Evolutionary conservation across 2,113 vertebrate genomes (phyloP), one percentile per base, ranked within the genome.

Genomic region (Lycocorax pyrrhopterus): DNA sequence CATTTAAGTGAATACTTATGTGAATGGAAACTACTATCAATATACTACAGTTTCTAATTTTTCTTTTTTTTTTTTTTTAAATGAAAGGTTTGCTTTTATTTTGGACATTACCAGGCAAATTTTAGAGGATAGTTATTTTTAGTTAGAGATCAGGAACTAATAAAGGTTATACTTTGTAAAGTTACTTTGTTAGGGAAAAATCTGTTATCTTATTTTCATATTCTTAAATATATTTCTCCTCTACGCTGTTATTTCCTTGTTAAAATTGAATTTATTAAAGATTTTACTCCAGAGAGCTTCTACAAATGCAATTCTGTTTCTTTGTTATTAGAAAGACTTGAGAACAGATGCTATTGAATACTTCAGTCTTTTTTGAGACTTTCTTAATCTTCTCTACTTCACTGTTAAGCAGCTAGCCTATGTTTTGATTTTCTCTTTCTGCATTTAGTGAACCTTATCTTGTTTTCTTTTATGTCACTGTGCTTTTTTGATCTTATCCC

Each of bases 401-500:
- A 82, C 17, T 44, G 13, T 84, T 93, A 77, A 84, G 52, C 15
- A 91, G n/a, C 30, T 67, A 79, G 49, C 7, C 29, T 63, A 9
- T 55, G 41, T 87, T 93, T 78, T 89, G 69, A 72, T 89, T 94
- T 94, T 87, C 32, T 74, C 26, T 59, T 84, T 94, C 72, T 85
- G 29, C 22, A 60, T 89, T 94, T 91, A 83, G 12, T 53, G 53
- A 96, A 78, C 62, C 32, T 68, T 84, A 60, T 91, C 84, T 75
- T 93, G 46, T 85, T 84, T 89, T n/a, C 56, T 93, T 94, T 91
- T 76, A 85, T 82, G 22, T 73, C 56, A 15, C n/a, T 72, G 5
- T 68, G 47, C 58, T 84, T 96, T 94, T 96, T 84, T 93, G 94
- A 90, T 95, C 49, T 89, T 93, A 82, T 69, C 44, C 81, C 66